phyloP scores from a whole-genome alignment of 64 coral and sea anemone genomes.

The Trachythela sp. region DNA sequence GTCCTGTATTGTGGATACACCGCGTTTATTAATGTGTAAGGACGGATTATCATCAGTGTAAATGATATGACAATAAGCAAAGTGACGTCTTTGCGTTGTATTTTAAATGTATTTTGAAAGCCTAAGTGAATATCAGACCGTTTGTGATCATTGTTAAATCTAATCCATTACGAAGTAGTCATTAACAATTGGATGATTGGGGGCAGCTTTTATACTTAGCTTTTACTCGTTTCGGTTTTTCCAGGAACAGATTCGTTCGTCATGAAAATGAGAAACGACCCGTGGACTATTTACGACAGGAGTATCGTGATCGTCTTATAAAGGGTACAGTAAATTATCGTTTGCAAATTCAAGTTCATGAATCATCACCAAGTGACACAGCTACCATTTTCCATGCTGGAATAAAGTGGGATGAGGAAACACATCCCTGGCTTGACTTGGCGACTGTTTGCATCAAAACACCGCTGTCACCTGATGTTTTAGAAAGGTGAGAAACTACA shows the following conservation, averaged over 20 bases:
- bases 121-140: no score
- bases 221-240: neutral
- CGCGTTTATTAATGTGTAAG: no score
- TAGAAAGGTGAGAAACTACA: neutral
- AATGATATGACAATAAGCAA: no score
- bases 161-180: no score
- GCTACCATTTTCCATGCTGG: conserved; percentile 40
- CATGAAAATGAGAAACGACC: conserved; percentile 42
- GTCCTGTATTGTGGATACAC: no score
- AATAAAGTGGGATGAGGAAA: conserved; percentile 38
- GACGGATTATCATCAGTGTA: no score
- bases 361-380: conserved; percentile 20
- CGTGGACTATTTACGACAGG: conserved; percentile 26
- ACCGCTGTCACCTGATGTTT: neutral
- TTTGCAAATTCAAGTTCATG: conserved; percentile 52
- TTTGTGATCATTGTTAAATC: no score
- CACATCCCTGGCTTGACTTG: conserved; percentile 52
- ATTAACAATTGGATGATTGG: no score
- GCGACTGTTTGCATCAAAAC: neutral
- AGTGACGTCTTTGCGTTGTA: no score
- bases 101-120: no score
- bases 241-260: conserved; percentile 24
- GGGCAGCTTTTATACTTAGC: no score
- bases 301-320: conserved; percentile 30
- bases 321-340: conserved; percentile 36